Percentiles rank a stretch among this genome's conserved stretches.
These are phyloP conservation scores for Protosalanx chinensis DNA, from an alignment of 2,797 vertebrate genomes.

Conservation along the genomic window DNA sequence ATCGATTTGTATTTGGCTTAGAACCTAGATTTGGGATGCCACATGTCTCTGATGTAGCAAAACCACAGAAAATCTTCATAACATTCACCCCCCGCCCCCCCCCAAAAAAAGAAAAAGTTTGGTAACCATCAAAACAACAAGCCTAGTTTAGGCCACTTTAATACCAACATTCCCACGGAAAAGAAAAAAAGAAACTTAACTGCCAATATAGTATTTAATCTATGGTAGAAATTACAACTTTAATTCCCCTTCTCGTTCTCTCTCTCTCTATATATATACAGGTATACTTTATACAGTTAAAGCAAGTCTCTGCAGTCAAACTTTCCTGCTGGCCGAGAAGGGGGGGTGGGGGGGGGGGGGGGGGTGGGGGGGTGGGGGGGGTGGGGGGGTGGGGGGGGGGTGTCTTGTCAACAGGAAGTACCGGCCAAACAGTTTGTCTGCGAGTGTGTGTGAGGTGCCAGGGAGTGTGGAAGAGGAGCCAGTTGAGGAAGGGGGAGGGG, in stretches of 20 bases:
- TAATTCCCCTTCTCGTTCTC: conserved; percentile 71
- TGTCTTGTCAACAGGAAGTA: conserved; percentile 77
- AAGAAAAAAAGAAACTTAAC: conserved; percentile 75
- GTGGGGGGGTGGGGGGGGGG: no score
- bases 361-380: no score
- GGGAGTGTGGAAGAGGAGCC: conserved; percentile 11
- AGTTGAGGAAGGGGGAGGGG: conserved; percentile 69
- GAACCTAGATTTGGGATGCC: conserved; percentile 63
- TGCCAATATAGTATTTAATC: conserved; percentile 82
- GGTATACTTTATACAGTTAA: conserved; percentile 93
- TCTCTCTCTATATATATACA: conserved; percentile 89
- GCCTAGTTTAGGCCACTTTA: conserved; percentile 81
- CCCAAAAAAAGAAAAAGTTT: conserved; percentile 36
- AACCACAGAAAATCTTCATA: conserved; percentile 67
- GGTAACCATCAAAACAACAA: conserved; percentile 60
- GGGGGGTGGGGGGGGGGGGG: no score
- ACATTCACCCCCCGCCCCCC: no score
- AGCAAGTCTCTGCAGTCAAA: conserved; percentile 76
- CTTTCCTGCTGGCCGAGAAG: conserved; percentile 12
- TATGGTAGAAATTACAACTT: conserved; percentile 88
- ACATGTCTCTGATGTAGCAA: conserved; percentile 69
- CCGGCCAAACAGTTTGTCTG: conserved; percentile 76
- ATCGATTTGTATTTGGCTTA: conserved; percentile 76
- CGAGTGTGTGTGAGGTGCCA: conserved; percentile 30
- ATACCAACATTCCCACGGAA: conserved; percentile 75